Evolutionary conservation across 1,140 invertebrate species (phyloP), one percentile per base, ranked within the genome.

Genomic region (Orussus abietinus): DNA sequence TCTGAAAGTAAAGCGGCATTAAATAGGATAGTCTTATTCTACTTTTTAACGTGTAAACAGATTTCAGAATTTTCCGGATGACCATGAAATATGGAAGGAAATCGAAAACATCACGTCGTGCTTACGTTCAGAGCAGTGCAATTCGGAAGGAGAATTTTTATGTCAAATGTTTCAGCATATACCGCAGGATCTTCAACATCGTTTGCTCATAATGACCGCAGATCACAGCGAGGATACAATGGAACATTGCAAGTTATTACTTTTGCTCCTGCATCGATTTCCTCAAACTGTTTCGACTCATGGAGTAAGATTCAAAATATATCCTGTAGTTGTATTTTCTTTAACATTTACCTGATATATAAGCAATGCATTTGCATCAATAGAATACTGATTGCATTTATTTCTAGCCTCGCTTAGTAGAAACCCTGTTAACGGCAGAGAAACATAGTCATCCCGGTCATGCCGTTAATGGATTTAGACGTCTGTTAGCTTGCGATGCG

Each of bases 201-300:
- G 82, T 40, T 74, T 89, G 37, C 73, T 93, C 9, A 74, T 90
- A 42, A 81, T 84, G 45, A 88, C 88, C 44, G 87, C 89, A 14
- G 88, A 92, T 69, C 82, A 88, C 42, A 88, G 86, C 57, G 85
- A 88, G 64, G 87, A 92, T 62, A 90, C 85, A 15, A 84, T 91
- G 77, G 88, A 92, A 59, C 87, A 91, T 66, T 91, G 89, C 63
- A 79, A 86, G 50, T 69, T 92, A 31, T 70, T 90, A 29, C 75
- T 93, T 18, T 62, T 92, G 26, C 74, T 92, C 35, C 72, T 92
- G 31, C 83, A 83, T 53, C 81, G 83, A 57, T 92, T 92, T 75
- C 88, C 88, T 22, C 83, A 85, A 57, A 80, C 86, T n/a, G 81
- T 86, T 10, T 59, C 77, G 11, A 81, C 81, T 29, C 82, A 90